A percentile compares a stretch with the other conserved stretches of the same genome.
Evolutionary conservation across 2,797 vertebrate species (phyloP).

Genomic region (Sparidentex hasta): DNA sequence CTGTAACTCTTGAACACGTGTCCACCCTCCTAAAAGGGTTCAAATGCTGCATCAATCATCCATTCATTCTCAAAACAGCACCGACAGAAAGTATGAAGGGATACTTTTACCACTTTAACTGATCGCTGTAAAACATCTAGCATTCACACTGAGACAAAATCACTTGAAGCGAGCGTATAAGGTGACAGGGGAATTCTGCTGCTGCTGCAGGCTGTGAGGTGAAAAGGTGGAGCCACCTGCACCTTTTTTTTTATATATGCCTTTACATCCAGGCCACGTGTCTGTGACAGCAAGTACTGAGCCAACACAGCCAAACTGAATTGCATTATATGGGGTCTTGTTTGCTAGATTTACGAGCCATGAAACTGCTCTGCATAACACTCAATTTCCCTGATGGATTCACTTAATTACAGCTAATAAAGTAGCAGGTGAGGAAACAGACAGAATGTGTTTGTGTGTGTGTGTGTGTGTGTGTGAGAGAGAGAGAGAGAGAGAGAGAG

Average conservation of each 20-base stretch:
- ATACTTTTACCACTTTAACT: conserved; percentile 58
- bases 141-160: conserved; percentile 56
- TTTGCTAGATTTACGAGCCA: conserved; percentile 52
- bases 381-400: conserved; percentile 34
- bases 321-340: conserved; percentile 19
- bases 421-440: conserved; percentile 23
- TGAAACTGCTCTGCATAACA: conserved; percentile 41
- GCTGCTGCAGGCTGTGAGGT: conserved; percentile 66
- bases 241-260: conserved; percentile 12
- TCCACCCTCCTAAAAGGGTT: conserved; percentile 42
- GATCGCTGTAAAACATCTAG: conserved; percentile 38
- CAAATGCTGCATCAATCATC: conserved; percentile 59
- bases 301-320: conserved; percentile 35
- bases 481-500: not conserved
- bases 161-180: conserved; percentile 67
- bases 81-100: conserved; percentile 35
- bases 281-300: conserved; percentile 15
- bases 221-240: conserved; percentile 28
- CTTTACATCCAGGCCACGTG: conserved; percentile 30
- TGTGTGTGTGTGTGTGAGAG: not conserved
- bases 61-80: conserved; percentile 27
- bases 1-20: conserved; percentile 53
- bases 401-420: conserved; percentile 68
- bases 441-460: not conserved
- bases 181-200: conserved; percentile 81